These are phyloP conservation scores for Haliaeetus leucogaster DNA, from an alignment of 2,113 vertebrate genomes.

Conservation along the genomic window DNA sequence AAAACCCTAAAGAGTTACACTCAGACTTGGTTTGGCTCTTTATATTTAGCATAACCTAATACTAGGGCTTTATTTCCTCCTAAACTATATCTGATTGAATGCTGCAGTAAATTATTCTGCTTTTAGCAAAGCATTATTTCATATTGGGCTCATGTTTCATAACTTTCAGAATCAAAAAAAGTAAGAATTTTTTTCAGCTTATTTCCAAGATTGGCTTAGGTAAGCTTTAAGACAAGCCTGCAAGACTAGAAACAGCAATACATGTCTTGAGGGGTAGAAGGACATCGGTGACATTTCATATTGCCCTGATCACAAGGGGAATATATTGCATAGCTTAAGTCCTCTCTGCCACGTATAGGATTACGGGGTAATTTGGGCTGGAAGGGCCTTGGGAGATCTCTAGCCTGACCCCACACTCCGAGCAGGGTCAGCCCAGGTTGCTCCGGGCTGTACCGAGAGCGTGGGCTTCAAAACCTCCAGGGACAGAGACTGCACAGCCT, in stretches of 20 bases:
- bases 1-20: conserved; percentile 3
- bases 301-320: not conserved
- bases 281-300: not conserved
- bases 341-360: not conserved
- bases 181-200: not conserved
- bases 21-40: conserved; percentile 32
- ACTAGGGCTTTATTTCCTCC: conserved; percentile 54
- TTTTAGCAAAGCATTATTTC: conserved; percentile 64
- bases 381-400: not conserved
- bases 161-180: conserved; percentile 15
- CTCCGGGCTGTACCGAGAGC: not conserved
- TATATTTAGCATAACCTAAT: conserved; percentile 60
- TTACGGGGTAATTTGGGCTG: not conserved
- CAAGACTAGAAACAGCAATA: not conserved
- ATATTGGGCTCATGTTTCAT: conserved; percentile 52
- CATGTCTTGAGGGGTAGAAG: not conserved
- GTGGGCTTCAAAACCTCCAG: not conserved
- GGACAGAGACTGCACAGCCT: not conserved
- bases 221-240: not conserved
- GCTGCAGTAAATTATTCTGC: conserved; percentile 63
- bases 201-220: not conserved
- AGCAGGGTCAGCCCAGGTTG: not conserved
- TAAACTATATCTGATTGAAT: conserved; percentile 61
- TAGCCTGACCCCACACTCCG: not conserved
- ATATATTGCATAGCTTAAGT: not conserved